phyloP scores from a whole-genome alignment of 2,113 vertebrate species.

The Psephotus haematonotus region DNA sequence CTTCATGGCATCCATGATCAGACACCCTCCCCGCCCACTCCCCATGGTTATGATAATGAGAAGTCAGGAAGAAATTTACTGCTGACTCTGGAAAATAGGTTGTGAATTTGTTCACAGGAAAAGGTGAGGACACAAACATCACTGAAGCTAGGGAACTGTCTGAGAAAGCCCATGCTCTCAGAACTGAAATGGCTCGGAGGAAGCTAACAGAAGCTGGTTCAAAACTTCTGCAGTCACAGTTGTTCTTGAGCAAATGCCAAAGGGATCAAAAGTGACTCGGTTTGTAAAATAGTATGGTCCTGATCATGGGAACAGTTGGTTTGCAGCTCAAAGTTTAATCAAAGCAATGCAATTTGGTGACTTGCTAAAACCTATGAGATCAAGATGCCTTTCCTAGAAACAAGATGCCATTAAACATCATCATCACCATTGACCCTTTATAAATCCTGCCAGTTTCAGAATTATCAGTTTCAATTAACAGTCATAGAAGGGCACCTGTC shows the following conservation, averaged over 20 bases:
- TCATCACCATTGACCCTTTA: background rate
- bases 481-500: background rate
- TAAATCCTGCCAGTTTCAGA: background rate
- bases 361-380: background rate
- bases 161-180: background rate
- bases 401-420: background rate
- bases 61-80: background rate
- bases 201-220: background rate
- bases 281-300: background rate
- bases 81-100: background rate
- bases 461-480: slow-evolving; percentile 2
- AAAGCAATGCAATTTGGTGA: background rate
- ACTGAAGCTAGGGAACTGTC: background rate
- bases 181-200: background rate
- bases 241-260: background rate
- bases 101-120: background rate
- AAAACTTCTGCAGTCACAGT: background rate
- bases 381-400: background rate
- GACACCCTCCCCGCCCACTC: fast-evolving
- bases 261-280: background rate
- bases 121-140: background rate
- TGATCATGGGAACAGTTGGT: background rate
- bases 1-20: fast-evolving
- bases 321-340: background rate
- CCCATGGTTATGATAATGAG: background rate